These are phyloP conservation scores for Premnoplex brunnescens DNA, from an alignment of 2,797 vertebrate genomes.

Conservation along the genomic window DNA sequence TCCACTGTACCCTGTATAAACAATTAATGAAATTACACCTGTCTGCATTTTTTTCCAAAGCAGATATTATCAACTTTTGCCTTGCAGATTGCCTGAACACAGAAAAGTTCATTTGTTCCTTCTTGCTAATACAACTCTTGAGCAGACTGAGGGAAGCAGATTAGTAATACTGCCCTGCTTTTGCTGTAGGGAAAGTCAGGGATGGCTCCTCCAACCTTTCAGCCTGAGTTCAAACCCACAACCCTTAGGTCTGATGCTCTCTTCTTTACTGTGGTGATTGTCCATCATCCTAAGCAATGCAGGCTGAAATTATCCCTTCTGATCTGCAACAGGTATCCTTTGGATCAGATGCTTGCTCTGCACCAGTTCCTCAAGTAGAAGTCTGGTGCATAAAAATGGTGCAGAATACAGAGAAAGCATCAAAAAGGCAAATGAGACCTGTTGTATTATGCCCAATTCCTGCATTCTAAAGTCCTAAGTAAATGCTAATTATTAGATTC, in stretches of 20 bases:
- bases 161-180: neutral
- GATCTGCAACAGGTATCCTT: neutral
- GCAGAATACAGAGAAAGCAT: neutral
- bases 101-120: neutral
- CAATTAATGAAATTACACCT: neutral
- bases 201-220: neutral
- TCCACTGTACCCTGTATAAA: neutral
- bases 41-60: neutral
- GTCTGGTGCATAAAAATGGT: neutral
- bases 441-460: neutral
- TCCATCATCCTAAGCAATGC: neutral
- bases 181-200: neutral
- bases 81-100: neutral
- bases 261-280: neutral
- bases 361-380: neutral
- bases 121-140: neutral
- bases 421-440: neutral
- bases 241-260: neutral
- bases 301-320: neutral
- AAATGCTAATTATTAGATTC: neutral
- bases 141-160: neutral
- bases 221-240: neutral
- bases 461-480: neutral
- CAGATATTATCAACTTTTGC: neutral
- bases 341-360: neutral